A percentile compares a stretch with the other conserved stretches of the same genome.
phyloP scores from a whole-genome alignment of 2,888 invertebrate species.

The Leptarthrus brevirostris region DNA sequence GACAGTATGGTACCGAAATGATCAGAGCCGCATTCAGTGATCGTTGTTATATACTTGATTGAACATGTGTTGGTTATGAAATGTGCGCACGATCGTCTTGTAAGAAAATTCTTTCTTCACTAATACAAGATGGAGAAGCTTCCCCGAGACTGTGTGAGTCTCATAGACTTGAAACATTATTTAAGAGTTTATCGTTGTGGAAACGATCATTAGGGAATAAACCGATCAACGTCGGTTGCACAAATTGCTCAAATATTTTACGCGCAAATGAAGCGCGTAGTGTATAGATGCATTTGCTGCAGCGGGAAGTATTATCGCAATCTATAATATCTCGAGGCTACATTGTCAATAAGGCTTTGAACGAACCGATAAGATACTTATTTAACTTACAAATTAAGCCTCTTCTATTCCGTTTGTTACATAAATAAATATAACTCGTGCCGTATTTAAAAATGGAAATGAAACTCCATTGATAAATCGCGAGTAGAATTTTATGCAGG shows the following conservation, averaged over 20 bases:
- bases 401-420: no score
- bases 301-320: background rate
- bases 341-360: background rate
- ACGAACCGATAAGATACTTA: no score
- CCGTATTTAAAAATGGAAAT: no score
- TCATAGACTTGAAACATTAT: background rate
- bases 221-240: background rate
- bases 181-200: constrained; percentile 2
- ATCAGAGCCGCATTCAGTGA: constrained; percentile 32
- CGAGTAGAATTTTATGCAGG: no score
- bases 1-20: constrained; percentile 32
- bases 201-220: background rate
- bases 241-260: constrained; percentile 13
- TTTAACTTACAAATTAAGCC: no score
- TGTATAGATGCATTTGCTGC: constrained; percentile 9
- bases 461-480: no score
- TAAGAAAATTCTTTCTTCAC: background rate
- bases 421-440: no score
- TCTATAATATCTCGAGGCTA: background rate
- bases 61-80: background rate
- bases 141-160: background rate
- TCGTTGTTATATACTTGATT: background rate
- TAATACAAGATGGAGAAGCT: no score
- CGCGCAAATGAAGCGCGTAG: constrained; percentile 5
- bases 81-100: no score